phyloP scores from a whole-genome alignment of 2,113 vertebrate species.

The Kryptolebias marmoratus region DNA sequence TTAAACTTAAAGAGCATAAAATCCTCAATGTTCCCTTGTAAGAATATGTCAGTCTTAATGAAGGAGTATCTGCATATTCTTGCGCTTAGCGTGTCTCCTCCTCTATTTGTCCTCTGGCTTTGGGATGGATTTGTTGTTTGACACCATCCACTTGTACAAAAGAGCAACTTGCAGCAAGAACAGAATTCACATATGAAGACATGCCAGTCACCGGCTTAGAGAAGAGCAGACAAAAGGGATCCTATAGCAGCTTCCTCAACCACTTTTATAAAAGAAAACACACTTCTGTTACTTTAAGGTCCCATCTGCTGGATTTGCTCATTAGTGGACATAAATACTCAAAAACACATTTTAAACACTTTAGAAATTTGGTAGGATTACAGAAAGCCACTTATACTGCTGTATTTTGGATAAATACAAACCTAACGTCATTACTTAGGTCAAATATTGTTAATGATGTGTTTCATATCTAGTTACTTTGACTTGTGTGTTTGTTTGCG shows the following conservation, averaged over 20 bases:
- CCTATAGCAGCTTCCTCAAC: slow-evolving; percentile 53
- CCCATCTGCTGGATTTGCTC: slow-evolving; percentile 45
- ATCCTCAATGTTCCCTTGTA: slow-evolving; percentile 18
- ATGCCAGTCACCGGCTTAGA: slow-evolving; percentile 73
- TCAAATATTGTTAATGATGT: too few relatives aligned
- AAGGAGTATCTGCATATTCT: slow-evolving; percentile 9
- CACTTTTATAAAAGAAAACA: slow-evolving; percentile 73
- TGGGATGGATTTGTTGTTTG: slow-evolving; percentile 66
- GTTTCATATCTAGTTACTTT: too few relatives aligned
- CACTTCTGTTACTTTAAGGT: slow-evolving; percentile 78
- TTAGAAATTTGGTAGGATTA: too few relatives aligned
- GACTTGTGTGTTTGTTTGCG: too few relatives aligned
- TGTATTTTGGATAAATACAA: too few relatives aligned
- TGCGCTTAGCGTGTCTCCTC: neutral
- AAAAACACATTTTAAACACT: too few relatives aligned
- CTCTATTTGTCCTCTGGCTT: slow-evolving; percentile 1
- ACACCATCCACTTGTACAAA: slow-evolving; percentile 71
- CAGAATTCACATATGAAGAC: slow-evolving; percentile 79
- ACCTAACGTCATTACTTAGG: too few relatives aligned
- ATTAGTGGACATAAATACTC: slow-evolving; percentile 9
- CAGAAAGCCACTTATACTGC: too few relatives aligned
- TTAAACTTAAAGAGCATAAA: slow-evolving; percentile 39
- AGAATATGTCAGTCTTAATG: neutral
- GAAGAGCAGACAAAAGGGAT: slow-evolving; percentile 46
- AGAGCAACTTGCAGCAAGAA: slow-evolving; percentile 56